Percentiles rank a stretch among this genome's conserved stretches.
Evolutionary conservation across 2,113 vertebrate species (phyloP).

Genomic region (Bos indicus): DNA sequence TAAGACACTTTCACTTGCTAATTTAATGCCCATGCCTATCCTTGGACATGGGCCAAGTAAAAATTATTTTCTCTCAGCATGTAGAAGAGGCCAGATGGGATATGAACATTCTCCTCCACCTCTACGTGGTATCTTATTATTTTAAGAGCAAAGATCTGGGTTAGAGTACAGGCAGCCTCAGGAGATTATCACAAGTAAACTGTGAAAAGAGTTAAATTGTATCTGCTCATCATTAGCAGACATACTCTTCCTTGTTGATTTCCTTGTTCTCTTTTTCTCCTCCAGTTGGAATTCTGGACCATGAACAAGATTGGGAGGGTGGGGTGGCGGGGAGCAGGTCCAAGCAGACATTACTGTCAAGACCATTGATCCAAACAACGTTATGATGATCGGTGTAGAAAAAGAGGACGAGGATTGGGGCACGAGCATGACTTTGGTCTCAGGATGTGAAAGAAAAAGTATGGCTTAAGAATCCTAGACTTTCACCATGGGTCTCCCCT

Average conservation of each 20-base stretch:
- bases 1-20: neutral
- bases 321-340: fast-evolving
- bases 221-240: neutral
- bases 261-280: neutral
- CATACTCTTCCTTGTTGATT: neutral
- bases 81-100: neutral
- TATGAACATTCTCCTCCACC: neutral
- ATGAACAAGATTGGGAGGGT: neutral
- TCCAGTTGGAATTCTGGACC: neutral
- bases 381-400: neutral
- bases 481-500: fast-evolving
- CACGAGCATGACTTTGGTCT: neutral
- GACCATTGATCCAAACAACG: neutral
- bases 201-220: neutral
- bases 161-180: neutral
- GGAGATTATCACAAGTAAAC: neutral
- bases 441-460: neutral
- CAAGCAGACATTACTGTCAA: neutral
- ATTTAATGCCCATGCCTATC: neutral
- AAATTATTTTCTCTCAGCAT: neutral
- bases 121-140: neutral
- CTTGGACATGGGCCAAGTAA: neutral
- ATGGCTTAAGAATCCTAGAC: neutral
- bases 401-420: fast-evolving
- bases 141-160: neutral